These are phyloP conservation scores for Drosophila tripunctata DNA, from an alignment of 2,888 invertebrate genomes.

Conservation along the genomic window DNA sequence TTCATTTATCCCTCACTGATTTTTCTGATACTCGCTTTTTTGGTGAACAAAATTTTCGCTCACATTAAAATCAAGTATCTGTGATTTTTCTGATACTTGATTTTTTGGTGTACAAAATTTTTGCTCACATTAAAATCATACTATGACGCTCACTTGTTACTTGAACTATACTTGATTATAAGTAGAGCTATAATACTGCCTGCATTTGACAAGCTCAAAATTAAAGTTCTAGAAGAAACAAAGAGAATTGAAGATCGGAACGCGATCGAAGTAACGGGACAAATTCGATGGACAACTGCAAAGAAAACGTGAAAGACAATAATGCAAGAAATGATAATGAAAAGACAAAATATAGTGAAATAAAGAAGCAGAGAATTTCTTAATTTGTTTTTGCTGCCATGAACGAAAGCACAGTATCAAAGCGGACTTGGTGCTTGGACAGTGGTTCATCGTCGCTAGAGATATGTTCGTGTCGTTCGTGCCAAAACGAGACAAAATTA, in stretches of 20 bases:
- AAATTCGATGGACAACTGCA: background rate
- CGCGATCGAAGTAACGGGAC: background rate
- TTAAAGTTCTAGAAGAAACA: background rate
- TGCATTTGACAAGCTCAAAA: background rate
- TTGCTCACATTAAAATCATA: too few species aligned
- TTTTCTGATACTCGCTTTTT: too few species aligned
- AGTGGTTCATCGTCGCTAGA: background rate
- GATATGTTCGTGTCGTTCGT: background rate
- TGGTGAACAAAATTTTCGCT: too few species aligned
- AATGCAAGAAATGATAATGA: background rate
- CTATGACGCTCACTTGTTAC: too few species aligned
- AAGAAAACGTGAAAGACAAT: background rate
- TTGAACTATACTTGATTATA: too few species aligned
- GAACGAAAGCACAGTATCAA: slow-evolving; percentile 2
- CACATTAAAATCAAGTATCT: too few species aligned
- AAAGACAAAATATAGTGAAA: background rate
- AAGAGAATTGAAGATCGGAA: background rate
- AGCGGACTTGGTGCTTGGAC: background rate
- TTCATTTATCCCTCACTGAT: too few species aligned
- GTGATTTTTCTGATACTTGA: too few species aligned
- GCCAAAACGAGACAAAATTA: background rate
- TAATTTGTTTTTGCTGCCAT: slow-evolving; percentile 1
- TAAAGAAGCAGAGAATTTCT: background rate
- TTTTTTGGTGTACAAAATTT: too few species aligned
- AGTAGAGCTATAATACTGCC: too few species aligned